Base-by-base conservation (phyloP, 2,113 vertebrate genomes). In the Hippopotamus amphibius region DNA sequence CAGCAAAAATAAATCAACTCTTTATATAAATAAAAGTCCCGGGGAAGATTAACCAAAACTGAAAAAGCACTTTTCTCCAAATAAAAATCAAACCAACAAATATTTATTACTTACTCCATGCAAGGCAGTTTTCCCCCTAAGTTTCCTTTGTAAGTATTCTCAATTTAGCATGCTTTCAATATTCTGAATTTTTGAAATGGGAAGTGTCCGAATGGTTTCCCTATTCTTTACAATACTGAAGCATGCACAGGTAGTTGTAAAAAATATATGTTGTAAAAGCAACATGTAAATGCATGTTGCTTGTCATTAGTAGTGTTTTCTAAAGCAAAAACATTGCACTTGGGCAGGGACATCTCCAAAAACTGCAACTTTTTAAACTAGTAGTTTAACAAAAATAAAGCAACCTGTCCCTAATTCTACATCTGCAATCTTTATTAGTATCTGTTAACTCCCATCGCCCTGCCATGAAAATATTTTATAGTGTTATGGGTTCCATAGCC, bases 71-170 rank as follows among this genome's bases (percentile, higher is more conserved):
- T 69, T 71, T 92, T 30, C 17, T 93, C 28, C 14, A 83, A 88
- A 92, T 85, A 86, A 88, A 96, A 94, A 74, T 79, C 33, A 89
- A 89, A 68, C 21, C 7, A 89, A 92, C 37, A 76, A 88, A 79
- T 76, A 77, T 50, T 82, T 89, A 46, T 86, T 55, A 50, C 21
- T 95, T 79, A 28, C 28, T 87, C 24, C 33, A 30, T 9, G 8
- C 30, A 95, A 95, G 65, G 30, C 65, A 57, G 13, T 81, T 88
- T 92, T 68, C 17, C 48, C 50, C 24, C 3, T 74, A 53, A 13
- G 3, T 88, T 95, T 79, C 53, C 48, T 59, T 93, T 84, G 57
- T 91, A 69, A 95, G 84, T 37, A 55, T 88, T 84, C 41, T 84
- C 79, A 93, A 3, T 68, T 71, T 80, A 48, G 12, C n/a, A 4